These are phyloP conservation scores for Copsychus sechellarum DNA, from an alignment of 2,113 vertebrate species.

Conservation along the genomic window DNA sequence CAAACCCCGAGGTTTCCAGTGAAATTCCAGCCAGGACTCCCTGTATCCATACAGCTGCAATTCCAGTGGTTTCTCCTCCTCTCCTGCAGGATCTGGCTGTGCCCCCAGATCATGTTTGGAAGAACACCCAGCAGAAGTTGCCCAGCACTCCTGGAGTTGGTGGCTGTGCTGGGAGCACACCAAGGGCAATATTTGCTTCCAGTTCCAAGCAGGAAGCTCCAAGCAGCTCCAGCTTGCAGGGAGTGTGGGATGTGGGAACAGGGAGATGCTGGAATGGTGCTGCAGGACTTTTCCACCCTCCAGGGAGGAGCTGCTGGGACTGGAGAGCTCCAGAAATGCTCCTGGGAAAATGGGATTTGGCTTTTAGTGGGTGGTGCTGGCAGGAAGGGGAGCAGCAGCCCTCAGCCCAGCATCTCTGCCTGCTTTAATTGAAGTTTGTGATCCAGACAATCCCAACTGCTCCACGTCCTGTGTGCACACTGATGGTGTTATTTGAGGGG, in stretches of 20 bases:
- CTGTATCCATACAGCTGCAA: neutral
- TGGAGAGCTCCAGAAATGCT: neutral
- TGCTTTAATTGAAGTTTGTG: neutral
- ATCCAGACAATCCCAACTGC: constrained; percentile 5
- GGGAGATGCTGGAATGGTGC: neutral
- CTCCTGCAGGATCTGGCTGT: neutral
- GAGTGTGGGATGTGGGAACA: neutral
- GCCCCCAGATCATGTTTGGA: neutral
- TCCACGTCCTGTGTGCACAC: constrained; percentile 32
- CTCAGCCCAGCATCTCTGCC: neutral
- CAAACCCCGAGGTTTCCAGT: neutral
- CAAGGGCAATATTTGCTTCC: neutral
- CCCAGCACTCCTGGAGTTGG: neutral
- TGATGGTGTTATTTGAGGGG: neutral
- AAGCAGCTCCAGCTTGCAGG: neutral
- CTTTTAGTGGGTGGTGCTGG: neutral
- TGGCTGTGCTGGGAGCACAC: constrained; percentile 3
- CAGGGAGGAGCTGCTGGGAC: neutral
- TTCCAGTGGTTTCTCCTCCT: neutral
- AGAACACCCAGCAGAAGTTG: neutral
- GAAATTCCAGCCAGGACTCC: neutral
- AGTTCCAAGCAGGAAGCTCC: neutral
- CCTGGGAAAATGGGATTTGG: neutral
- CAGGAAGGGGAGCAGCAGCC: neutral
- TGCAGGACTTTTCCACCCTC: neutral